Base-by-base conservation (phyloP, 2,888 invertebrate genomes). In the Flexamia atlantica region DNA sequence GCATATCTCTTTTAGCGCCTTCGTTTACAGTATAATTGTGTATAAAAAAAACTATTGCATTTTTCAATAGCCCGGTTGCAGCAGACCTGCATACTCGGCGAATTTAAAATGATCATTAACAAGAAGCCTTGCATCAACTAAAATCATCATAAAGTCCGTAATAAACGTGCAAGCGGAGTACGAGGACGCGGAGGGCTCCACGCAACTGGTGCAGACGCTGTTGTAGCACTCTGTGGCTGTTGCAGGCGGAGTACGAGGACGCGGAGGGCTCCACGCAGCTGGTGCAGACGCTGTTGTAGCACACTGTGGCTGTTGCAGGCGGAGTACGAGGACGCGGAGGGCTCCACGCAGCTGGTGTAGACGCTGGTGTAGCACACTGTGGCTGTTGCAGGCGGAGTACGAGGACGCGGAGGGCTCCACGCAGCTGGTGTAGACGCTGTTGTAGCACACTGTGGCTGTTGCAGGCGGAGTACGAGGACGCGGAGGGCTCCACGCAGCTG, bases 181-280 rank as follows among this genome's bases (percentile, higher is more conserved):
- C n/a, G 53, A 79, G 30, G 28, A 53, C 23, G 3, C 28, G 9
- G 28, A 28, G 14, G 53, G 17, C 23, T 17, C 32, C 3, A 79
- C n/a, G 23, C 79, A 53, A n/a, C 79, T 72, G 57, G 40, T 98
- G 53, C 96, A 97, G 89, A 95, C 96, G 40, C 92, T 95, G 79
- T 95, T 98, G 12, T 94, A 95, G 89, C 94, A 98, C 28, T 92
- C 94, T 28, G 94, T 99, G 85, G 90, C 94, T 86, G 99, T 99
- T 91, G 94, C 97, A 84, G 99, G 99, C 99, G 9, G 94, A 95
- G 92, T 99, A 98, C 91, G 95, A 97, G 84, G 96, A 96, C 91
- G 93, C 95, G 89, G 95, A 97, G 30, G 96, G 97, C 89, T 95
- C 97, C 84, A 5, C 93, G 94, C 87, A 95, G 95, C 87, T 40